Evolutionary conservation across 2,888 invertebrate species (phyloP).

Genomic region (Xanthorhoe designata): DNA sequence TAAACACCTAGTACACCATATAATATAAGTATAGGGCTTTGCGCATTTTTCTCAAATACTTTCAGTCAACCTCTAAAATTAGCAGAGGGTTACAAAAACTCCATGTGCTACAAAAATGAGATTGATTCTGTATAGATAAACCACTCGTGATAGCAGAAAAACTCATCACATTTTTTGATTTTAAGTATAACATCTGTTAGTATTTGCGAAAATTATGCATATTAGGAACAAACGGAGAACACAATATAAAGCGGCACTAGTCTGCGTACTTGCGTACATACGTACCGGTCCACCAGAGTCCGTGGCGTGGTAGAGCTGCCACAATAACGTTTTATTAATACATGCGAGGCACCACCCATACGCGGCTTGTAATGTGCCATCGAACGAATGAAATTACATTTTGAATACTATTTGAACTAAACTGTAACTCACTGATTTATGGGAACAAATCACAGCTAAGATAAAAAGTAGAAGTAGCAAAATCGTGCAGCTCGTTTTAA

Average conservation of each 20-base stretch:
- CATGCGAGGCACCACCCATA: constrained; percentile 62
- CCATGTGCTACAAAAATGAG: neutral
- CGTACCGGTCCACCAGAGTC: constrained; percentile 79
- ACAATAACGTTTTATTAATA: constrained; percentile 81
- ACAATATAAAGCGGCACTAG: constrained; percentile 40
- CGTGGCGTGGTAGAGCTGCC: constrained; percentile 85
- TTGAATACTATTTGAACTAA: neutral
- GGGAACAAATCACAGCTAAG: neutral
- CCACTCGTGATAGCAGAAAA: neutral
- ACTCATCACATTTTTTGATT: no score
- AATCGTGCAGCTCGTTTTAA: no score
- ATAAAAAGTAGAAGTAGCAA: neutral
- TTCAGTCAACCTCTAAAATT: no score
- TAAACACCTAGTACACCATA: constrained; percentile 25
- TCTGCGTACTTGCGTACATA: constrained; percentile 56
- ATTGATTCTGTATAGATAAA: neutral
- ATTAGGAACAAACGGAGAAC: constrained; percentile 51
- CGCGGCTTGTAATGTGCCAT: constrained; percentile 43
- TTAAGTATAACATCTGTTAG: no score
- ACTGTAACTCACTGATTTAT: neutral
- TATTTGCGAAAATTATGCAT: constrained; percentile 25
- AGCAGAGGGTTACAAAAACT: neutral
- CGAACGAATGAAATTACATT: constrained; percentile 22
- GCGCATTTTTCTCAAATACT: constrained; percentile 26
- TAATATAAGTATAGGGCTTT: constrained; percentile 8